Evolutionary conservation across 2,888 invertebrate genomes (phyloP), one percentile per base, ranked within the genome.

Genomic region (Azorinus chamasolen): DNA sequence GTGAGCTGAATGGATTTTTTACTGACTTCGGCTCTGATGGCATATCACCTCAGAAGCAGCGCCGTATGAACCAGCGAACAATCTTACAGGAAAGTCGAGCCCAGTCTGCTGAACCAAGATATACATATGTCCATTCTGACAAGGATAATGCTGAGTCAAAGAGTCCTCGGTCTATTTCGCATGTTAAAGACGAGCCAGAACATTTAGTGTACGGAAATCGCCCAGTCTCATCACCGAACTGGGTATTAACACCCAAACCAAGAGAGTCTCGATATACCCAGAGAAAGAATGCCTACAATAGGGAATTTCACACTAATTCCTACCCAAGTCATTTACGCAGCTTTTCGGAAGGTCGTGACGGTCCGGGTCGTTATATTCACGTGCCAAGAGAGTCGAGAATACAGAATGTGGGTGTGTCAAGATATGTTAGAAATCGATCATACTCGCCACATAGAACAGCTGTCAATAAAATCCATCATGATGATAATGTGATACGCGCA

Each of bases 401-500:
- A 25, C 54, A 70, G 25, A 62, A 62, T 37, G 66, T 75, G 10
- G 69, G 77, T 20, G 81, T 79, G 8, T 72, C 75, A 4, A 43
- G 78, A n/a, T 85, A 86, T 51, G 74, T 83, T 6, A 66, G 86
- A 55, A 83, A 82, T 75, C 58, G 85, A 16, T 85, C 86, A 22
- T 83, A 79, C 50, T 84, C 86, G 0, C 83, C 85, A 6, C 82
- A 87, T 50, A 48, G 81, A 53, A 79, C 70, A 55, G 64, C 68
- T 25, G 72, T 78, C 14, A 69, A 68, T 20, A 64, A 61, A n/a
- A 72, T 81, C 18, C 72, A 75, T 45, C 76, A 80, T 27, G 87
- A 89, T 27, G 84, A 83, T 25, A 86, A 86, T 55, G 82, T 87
- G 43, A 80, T 87, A 18, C 76, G 76, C 37, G 88, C 87, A 3